A percentile compares a stretch with the other conserved stretches of the same genome.
These are phyloP conservation scores for Platysternon megacephalum DNA, from an alignment of 2,113 vertebrate species.

Conservation along the genomic window DNA sequence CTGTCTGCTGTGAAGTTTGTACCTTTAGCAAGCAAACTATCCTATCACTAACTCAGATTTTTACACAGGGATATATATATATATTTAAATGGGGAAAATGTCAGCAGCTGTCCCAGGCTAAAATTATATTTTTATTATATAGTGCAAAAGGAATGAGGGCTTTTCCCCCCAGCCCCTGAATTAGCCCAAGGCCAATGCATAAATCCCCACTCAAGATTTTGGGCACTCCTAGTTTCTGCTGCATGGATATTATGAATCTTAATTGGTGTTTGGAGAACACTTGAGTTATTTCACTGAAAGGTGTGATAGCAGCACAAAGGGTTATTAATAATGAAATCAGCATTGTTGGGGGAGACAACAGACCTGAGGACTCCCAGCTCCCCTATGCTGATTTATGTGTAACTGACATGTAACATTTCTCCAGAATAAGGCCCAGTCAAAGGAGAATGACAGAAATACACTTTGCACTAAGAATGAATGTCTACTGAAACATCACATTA, in stretches of 20 bases:
- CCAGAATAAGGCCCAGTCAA: background rate
- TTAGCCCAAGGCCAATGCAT: background rate
- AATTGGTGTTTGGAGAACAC: background rate
- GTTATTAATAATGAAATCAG: background rate
- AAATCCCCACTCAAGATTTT: background rate
- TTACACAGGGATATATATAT: background rate
- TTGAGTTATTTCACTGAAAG: background rate
- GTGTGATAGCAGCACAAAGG: background rate
- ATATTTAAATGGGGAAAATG: background rate
- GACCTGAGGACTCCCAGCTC: background rate
- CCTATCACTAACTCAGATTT: background rate
- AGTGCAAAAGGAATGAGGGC: background rate
- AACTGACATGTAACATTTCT: background rate
- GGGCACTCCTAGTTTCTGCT: background rate
- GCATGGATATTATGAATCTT: rapidly evolving
- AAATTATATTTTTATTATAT: background rate
- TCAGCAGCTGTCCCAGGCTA: background rate
- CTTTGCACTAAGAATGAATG: rapidly evolving
- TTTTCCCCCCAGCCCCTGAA: background rate
- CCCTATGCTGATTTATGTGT: background rate
- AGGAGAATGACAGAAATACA: background rate
- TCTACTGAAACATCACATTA: background rate
- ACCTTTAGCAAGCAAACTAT: background rate
- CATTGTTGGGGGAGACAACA: background rate
- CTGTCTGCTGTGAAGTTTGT: background rate